Evolutionary conservation across 1,140 invertebrate species (phyloP).

Genomic region (Brachionus manjavacas): DNA sequence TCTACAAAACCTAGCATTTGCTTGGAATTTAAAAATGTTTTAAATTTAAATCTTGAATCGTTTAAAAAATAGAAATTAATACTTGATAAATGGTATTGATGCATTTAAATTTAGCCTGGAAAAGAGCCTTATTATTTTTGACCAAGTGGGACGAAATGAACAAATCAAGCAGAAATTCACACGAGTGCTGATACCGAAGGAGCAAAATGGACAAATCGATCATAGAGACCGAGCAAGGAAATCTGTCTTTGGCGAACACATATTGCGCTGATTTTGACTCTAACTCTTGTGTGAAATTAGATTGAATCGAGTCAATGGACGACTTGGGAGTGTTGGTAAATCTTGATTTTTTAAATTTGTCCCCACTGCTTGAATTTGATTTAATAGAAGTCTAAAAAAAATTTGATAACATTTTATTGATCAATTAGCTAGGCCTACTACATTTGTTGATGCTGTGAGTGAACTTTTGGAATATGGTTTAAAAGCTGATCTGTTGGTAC

Average conservation of each 20-base stretch:
- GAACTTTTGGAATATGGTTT: not conserved
- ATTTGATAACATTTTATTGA: not conserved
- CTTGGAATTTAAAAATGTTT: not conserved
- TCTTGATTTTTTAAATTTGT: not conserved
- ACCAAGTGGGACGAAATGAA: not conserved
- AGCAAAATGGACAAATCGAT: not conserved
- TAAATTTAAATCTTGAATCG: no score
- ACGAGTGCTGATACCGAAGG: not conserved
- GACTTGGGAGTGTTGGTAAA: not conserved
- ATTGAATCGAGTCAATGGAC: not conserved
- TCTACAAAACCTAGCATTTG: not conserved
- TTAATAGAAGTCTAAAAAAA: not conserved
- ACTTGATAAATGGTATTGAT: not conserved
- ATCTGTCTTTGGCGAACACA: not conserved
- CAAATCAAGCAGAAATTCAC: not conserved
- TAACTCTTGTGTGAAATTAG: not conserved
- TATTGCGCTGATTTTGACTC: not conserved
- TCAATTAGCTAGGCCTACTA: not conserved
- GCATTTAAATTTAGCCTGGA: not conserved
- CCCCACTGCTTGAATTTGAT: not conserved
- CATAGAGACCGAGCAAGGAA: not conserved
- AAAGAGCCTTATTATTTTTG: not conserved
- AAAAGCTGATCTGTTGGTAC: not conserved
- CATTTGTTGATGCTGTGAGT: not conserved
- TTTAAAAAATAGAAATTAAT: not conserved